Conservation (phyloP, 2,113 vertebrate species). For the Platanista minor region DNA sequence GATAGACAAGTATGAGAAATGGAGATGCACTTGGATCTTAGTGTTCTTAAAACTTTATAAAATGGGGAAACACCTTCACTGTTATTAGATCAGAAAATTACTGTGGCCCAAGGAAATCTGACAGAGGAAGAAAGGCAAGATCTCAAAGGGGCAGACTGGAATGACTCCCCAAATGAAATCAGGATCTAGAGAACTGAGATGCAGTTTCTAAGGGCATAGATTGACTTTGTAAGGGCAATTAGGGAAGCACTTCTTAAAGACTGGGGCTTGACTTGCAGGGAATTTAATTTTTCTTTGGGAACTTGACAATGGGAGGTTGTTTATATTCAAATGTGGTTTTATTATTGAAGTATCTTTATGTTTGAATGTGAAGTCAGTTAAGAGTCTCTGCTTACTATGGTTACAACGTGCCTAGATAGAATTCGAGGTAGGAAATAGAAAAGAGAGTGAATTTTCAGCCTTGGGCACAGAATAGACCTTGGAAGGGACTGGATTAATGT, state of each 20-base stretch:
- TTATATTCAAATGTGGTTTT: background rate
- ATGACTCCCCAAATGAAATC: background rate
- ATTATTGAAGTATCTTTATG: background rate
- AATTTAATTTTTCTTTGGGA: background rate
- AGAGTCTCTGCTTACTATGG: background rate
- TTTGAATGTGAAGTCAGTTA: background rate
- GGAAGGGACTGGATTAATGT: background rate
- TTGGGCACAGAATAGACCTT: background rate
- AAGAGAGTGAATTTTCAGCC: background rate
- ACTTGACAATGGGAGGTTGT: background rate
- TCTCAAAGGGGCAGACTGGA: background rate
- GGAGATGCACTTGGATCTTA: background rate
- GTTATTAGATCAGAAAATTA: background rate
- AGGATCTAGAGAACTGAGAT: background rate
- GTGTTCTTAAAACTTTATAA: background rate
- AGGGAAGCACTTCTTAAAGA: background rate
- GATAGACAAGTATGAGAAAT: background rate
- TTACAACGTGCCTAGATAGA: background rate
- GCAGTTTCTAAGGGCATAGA: background rate
- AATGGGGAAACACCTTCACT: background rate
- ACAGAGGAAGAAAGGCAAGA: background rate
- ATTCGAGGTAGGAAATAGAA: background rate
- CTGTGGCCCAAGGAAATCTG: background rate
- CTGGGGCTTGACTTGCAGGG: background rate
- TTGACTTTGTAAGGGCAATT: background rate